A percentile compares a stretch with the other conserved stretches of the same genome.
phyloP scores from a whole-genome alignment of 2,888 invertebrate species.

The Sceliomorpha sp. region DNA sequence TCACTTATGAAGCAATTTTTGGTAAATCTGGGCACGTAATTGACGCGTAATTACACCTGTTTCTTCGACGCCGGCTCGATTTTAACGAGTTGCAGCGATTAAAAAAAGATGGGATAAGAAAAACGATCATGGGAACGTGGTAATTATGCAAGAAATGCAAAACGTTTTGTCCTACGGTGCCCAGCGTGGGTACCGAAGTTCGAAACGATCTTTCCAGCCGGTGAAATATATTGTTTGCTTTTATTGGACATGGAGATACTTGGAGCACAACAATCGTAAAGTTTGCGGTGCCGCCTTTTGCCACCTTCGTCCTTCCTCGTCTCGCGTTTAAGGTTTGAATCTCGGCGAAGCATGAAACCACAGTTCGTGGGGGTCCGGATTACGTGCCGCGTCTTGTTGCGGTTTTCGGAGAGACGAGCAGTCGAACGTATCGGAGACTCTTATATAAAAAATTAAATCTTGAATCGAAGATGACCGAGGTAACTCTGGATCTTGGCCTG shows the following conservation, averaged over 20 bases:
- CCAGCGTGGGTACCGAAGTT: no score
- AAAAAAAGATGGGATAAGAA: no score
- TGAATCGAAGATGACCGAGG: conserved; percentile 28
- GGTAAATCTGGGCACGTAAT: conserved; percentile 46
- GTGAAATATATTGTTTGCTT: no score
- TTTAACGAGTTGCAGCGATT: no score
- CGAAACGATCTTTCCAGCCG: no score
- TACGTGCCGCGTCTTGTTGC: conserved; percentile 37
- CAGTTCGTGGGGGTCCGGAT: conserved; percentile 73
- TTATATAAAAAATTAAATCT: conserved; percentile 49
- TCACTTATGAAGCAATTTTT: conserved; percentile 50
- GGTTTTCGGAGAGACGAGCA: conserved; percentile 53
- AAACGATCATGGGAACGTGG: no score
- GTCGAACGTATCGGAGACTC: conserved; percentile 63
- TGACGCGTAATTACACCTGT: conserved; percentile 49
- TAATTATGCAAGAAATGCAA: no score
- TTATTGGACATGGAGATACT: no score
- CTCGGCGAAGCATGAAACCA: conserved; percentile 72
- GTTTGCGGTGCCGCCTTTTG: conserved; percentile 42
- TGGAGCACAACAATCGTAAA: no score
- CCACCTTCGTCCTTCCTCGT: conserved; percentile 23
- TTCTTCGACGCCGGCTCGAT: conserved; percentile 6
- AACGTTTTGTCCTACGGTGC: no score
- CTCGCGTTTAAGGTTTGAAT: conserved; percentile 35
- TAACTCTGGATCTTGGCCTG: no score